Percentiles rank a stretch among this genome's conserved stretches.
phyloP scores from a whole-genome alignment of 2,888 invertebrate species.

The Caenorhabditis japonica region DNA sequence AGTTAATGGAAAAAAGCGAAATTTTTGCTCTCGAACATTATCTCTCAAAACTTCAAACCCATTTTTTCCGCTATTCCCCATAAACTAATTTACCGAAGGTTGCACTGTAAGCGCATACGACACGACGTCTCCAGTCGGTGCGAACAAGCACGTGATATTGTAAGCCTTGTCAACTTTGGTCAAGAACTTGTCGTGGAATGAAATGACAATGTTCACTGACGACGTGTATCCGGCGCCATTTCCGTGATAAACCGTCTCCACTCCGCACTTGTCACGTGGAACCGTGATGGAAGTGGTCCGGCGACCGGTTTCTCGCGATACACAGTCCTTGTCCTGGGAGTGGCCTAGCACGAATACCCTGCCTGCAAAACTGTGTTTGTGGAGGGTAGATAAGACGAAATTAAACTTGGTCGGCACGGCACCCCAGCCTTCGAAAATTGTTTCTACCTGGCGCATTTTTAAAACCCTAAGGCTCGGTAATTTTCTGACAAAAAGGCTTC shows the following conservation, averaged over 20 bases:
- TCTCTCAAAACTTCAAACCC: too few relatives aligned
- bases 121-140: slow-evolving; percentile 75
- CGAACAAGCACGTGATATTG: slow-evolving; percentile 60
- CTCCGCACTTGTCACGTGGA: slow-evolving; percentile 72
- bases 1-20: too few relatives aligned
- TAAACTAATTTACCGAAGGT: slow-evolving; percentile 54
- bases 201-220: slow-evolving; percentile 75
- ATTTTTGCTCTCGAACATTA: too few relatives aligned
- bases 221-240: slow-evolving; percentile 75
- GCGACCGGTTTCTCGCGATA: slow-evolving; percentile 70
- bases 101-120: slow-evolving; percentile 75
- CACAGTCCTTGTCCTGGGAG: slow-evolving; percentile 73
- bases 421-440: too few relatives aligned
- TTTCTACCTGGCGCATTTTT: too few relatives aligned
- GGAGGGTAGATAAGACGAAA: too few relatives aligned
- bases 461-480: too few relatives aligned
- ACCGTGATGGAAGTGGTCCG: slow-evolving; percentile 73
- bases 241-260: slow-evolving; percentile 70
- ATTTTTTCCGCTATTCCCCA: too few relatives aligned
- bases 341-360: slow-evolving; percentile 76
- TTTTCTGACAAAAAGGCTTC: too few relatives aligned
- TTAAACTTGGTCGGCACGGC: too few relatives aligned
- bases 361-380: slow-evolving; percentile 60
- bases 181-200: slow-evolving; percentile 76
- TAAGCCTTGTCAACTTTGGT: slow-evolving; percentile 74